A percentile compares a stretch with the other conserved stretches of the same genome.
phyloP scores from a whole-genome alignment of 2,113 vertebrate genomes.

The Gobiocypris rarus region DNA sequence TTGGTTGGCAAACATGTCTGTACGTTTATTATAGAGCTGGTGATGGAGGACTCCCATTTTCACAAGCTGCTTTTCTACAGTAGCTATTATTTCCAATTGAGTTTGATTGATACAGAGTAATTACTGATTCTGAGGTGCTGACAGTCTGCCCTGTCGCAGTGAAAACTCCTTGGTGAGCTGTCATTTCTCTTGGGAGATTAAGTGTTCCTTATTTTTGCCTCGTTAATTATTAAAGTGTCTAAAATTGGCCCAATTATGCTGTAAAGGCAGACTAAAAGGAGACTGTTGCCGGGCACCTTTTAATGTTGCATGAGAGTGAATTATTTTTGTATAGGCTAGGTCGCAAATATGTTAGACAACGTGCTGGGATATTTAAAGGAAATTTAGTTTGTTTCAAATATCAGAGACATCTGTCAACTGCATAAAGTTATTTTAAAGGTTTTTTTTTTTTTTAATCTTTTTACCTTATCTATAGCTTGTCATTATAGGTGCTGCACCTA shows the following conservation, averaged over 20 bases:
- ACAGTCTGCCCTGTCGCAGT: background rate
- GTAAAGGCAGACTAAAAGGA: background rate
- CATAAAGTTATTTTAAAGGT: background rate
- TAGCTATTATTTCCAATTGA: background rate
- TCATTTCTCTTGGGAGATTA: background rate
- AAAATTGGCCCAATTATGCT: conserved; percentile 19
- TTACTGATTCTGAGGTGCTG: conserved; percentile 1
- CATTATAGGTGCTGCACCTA: too few species aligned
- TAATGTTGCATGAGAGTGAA: background rate
- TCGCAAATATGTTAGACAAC: background rate
- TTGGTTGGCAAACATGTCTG: background rate
- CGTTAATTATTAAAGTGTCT: conserved; percentile 36
- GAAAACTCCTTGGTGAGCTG: background rate
- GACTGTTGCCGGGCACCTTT: background rate
- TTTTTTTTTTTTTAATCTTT: background rate
- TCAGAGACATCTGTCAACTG: background rate
- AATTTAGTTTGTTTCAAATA: background rate
- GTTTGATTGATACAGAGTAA: conserved; percentile 12
- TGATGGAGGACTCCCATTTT: background rate
- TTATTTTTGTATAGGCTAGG: background rate
- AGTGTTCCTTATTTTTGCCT: background rate
- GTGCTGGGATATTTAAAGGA: background rate
- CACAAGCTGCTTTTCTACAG: background rate
- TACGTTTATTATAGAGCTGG: background rate
- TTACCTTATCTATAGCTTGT: background rate